phyloP scores from a whole-genome alignment of 2,888 invertebrate genomes.

The Hartigia nigra region DNA sequence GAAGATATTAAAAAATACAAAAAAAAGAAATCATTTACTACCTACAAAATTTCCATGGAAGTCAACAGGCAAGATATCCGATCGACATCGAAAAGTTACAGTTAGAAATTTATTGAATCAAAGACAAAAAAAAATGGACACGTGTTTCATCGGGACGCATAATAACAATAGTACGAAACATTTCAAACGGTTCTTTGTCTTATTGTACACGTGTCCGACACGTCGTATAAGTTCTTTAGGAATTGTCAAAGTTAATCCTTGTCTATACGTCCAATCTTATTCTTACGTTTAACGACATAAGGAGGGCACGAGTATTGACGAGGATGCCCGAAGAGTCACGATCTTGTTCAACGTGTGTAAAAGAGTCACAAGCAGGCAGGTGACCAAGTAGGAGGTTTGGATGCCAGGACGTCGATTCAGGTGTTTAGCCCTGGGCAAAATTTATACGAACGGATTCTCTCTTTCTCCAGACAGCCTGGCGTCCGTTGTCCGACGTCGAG shows the following conservation, averaged over 20 bases:
- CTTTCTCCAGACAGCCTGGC: slow-evolving; percentile 22
- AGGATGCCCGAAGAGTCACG: neutral
- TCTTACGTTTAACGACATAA: neutral
- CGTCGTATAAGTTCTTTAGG: neutral
- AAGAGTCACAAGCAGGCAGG: neutral
- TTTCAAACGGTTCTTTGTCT: neutral
- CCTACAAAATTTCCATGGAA: neutral
- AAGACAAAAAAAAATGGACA: neutral
- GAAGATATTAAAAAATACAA: neutral
- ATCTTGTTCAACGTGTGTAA: neutral
- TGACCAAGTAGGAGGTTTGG: neutral
- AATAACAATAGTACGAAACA: neutral
- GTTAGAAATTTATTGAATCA: neutral
- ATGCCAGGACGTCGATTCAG: slow-evolving; percentile 5
- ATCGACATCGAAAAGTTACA: neutral
- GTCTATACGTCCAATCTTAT: neutral
- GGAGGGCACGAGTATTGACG: neutral
- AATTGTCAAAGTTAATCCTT: neutral
- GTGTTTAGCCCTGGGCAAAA: slow-evolving; percentile 22
- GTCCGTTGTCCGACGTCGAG: neutral
- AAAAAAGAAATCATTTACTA: neutral
- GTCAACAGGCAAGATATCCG: neutral
- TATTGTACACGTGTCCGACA: neutral
- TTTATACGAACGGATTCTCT: neutral
- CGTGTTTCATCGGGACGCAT: neutral